These are phyloP conservation scores for Calliphora vomitoria DNA, from an alignment of 2,888 invertebrate species.

Conservation along the genomic window DNA sequence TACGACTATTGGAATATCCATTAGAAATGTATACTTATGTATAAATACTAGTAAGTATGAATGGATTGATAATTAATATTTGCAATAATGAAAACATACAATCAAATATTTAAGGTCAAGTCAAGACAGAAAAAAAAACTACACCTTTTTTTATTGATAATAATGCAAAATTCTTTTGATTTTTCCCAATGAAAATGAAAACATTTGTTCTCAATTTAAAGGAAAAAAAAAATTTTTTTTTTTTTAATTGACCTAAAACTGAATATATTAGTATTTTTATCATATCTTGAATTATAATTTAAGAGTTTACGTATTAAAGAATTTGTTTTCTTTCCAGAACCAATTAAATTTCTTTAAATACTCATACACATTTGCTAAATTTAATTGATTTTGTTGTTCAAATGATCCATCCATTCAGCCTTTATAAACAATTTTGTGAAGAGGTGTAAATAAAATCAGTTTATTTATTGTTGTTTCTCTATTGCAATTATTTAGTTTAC, in stretches of 20 bases:
- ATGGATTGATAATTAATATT: slow-evolving; percentile 19
- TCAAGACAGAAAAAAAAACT: too few relatives aligned
- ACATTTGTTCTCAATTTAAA: neutral
- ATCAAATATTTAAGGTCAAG: slow-evolving; percentile 36
- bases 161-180: too few relatives aligned
- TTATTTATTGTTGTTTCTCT: slow-evolving; percentile 24
- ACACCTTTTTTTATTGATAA: too few relatives aligned
- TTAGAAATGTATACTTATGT: neutral
- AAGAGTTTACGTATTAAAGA: too few relatives aligned
- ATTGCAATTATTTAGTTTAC: slow-evolving; percentile 9
- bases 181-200: too few relatives aligned
- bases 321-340: neutral
- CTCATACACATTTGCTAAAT: neutral
- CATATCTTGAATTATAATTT: too few relatives aligned
- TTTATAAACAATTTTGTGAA: neutral
- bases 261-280: too few relatives aligned
- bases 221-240: too few relatives aligned
- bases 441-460: slow-evolving; percentile 26
- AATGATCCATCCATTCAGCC: neutral
- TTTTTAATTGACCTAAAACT: too few relatives aligned
- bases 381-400: neutral
- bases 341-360: neutral
- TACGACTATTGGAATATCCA: neutral
- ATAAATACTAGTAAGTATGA: neutral
- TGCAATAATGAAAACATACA: neutral